A percentile compares a stretch with the other conserved stretches of the same genome.
Evolutionary conservation across 2,888 invertebrate genomes (phyloP).

Genomic region (Yponomeuta sedellus): DNA sequence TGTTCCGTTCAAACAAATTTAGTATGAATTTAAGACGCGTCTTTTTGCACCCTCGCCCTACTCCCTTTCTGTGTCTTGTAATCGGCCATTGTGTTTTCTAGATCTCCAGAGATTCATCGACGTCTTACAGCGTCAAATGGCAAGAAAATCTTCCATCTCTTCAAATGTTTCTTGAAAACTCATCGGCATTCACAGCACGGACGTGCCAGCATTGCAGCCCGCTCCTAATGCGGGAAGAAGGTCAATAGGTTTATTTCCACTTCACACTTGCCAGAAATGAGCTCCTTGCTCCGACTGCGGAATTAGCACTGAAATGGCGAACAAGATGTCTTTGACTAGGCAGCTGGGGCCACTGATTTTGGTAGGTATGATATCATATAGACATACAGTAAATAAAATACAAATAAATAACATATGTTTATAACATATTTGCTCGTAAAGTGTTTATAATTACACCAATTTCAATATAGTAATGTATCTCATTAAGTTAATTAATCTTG

Average conservation of each 20-base stretch:
- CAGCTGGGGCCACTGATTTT: background rate
- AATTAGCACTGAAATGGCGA: slow-evolving; percentile 11
- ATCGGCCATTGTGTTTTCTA: too few relatives aligned
- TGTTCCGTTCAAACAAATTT: too few relatives aligned
- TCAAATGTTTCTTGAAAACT: background rate
- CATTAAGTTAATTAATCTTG: too few relatives aligned
- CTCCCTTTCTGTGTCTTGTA: too few relatives aligned
- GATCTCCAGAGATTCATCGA: too few relatives aligned
- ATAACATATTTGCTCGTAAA: too few relatives aligned
- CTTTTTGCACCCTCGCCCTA: too few relatives aligned
- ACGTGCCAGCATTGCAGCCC: background rate
- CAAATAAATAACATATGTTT: too few relatives aligned
- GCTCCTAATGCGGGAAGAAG: slow-evolving; percentile 9
- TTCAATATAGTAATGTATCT: too few relatives aligned
- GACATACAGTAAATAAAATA: background rate
- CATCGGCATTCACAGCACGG: slow-evolving; percentile 7
- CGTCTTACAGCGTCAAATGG: too few relatives aligned
- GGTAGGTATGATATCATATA: background rate
- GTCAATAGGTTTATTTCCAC: slow-evolving; percentile 15
- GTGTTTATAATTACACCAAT: too few relatives aligned
- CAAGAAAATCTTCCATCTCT: background rate
- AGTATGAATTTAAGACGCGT: too few relatives aligned
- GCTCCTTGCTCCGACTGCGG: slow-evolving; percentile 11
- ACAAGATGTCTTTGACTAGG: background rate
- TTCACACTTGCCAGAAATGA: slow-evolving; percentile 14